phyloP scores from a whole-genome alignment of 2,888 invertebrate species.

The Andrena chrysosceles region DNA sequence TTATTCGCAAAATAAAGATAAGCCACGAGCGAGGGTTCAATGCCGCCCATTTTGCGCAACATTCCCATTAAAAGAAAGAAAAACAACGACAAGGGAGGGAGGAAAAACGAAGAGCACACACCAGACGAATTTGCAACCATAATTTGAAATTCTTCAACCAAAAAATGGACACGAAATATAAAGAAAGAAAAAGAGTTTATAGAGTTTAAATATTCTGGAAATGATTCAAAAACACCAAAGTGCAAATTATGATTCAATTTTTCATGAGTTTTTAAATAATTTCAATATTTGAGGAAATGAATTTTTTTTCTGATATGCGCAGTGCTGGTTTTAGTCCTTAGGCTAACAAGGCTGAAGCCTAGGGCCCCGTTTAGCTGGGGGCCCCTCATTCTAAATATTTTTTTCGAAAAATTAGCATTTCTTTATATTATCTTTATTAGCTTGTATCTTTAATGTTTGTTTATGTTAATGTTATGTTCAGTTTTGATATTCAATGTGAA shows the following conservation, averaged over 20 bases:
- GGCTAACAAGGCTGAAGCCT: no score
- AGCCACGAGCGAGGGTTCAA: conserved; percentile 49
- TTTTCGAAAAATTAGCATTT: no score
- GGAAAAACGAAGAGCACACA: not conserved
- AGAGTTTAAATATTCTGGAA: not conserved
- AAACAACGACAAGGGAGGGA: not conserved
- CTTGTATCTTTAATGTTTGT: no score
- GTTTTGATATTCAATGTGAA: no score
- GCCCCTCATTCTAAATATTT: no score
- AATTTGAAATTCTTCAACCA: conserved; percentile 6
- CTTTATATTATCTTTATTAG: no score
- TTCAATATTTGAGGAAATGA: not conserved
- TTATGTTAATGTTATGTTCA: no score
- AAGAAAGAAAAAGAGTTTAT: not conserved
- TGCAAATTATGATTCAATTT: not conserved
- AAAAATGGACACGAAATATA: not conserved
- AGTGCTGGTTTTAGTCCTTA: no score
- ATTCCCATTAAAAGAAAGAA: conserved; percentile 32
- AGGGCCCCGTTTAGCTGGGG: no score
- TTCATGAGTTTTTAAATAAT: not conserved
- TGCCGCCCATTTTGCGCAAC: conserved; percentile 16
- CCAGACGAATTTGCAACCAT: not conserved
- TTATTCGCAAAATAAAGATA: conserved; percentile 65
- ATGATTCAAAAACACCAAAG: not conserved
- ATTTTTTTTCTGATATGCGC: not conserved